Conservation (phyloP, 2,113 vertebrate genomes). For the Scophthalmus maximus region DNA sequence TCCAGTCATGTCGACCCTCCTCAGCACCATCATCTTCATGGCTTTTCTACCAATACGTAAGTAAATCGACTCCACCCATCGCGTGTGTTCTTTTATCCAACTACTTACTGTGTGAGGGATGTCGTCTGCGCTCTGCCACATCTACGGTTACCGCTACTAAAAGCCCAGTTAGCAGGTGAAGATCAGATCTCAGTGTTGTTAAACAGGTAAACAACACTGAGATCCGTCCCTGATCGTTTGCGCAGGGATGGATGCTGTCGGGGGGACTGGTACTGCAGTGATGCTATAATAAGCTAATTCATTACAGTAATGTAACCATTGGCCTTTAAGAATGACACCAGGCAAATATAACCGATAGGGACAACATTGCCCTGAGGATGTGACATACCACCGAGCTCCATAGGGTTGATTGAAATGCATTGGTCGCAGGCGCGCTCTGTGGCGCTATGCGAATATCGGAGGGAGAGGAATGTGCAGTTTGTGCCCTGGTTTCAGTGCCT, state of each 20-base stretch:
- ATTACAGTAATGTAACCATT: not conserved
- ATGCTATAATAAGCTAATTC: not conserved
- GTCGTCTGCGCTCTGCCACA: not conserved
- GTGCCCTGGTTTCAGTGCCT: not conserved
- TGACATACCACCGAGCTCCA: not conserved
- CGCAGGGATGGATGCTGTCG: constrained; percentile 32
- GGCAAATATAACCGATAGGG: not conserved
- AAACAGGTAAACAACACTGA: too few species aligned
- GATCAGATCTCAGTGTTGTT: not conserved
- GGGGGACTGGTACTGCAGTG: not conserved
- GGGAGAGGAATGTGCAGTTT: not conserved
- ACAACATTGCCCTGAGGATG: not conserved
- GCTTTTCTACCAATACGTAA: constrained; percentile 46
- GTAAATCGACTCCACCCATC: constrained; percentile 12
- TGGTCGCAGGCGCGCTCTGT: not conserved
- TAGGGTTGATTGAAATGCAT: not conserved
- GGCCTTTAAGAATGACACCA: not conserved
- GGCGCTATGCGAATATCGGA: not conserved
- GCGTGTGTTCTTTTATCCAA: not conserved
- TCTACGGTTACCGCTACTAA: too few species aligned
- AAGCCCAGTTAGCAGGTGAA: not conserved
- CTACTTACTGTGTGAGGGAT: not conserved
- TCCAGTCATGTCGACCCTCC: constrained; percentile 66
- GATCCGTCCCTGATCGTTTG: too few species aligned
- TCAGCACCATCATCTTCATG: constrained; percentile 48